Evolutionary conservation across 2,113 vertebrate species (phyloP), one percentile per base, ranked within the genome.

Genomic region (Phyllopteryx taeniolatus): DNA sequence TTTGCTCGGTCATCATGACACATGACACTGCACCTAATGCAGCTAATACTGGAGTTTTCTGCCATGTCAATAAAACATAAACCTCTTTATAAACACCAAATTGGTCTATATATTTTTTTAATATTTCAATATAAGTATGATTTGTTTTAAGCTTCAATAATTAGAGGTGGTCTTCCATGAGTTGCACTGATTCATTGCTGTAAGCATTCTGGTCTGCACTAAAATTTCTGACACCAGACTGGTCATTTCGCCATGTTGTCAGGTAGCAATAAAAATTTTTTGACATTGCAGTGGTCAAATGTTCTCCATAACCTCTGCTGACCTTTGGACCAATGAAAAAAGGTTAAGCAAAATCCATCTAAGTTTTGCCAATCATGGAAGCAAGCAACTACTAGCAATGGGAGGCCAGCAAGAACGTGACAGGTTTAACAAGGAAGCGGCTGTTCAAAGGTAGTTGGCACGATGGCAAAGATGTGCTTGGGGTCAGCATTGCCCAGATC

Each of bases 401-500:
- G 77, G 35, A 77, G 77, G 78, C 80, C 83, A 84, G 70, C 2
- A 35, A 74, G 62, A 63, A 43, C 60, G 71, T 59, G 67, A 75
- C 56, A 71, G 72, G 66, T 75, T 31, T 31, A 67, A 82, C 75
- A 78, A 83, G 83, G 67, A 87, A 22, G 74, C 84, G 59, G 68
- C 9, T 67, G 84, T 71, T 82, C 73, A 74, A 83, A 73, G 22
- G 60, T 51, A 70, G 63, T 35, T 31, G 39, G 87, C 87, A 79
- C 80, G 43, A 89, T 90, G 88, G 75, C 74, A 62, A 42, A 73
- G 79, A 79, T 22, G 35, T 65, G 80, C 62, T 61, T 70, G 12
- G 72, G 74, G 65, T 64, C 39, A 57, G 75, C 71, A 69, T 39
- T 56, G 75, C 72, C 80, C 73, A 56, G 75, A 74, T 83, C 79